Conservation (phyloP, 2,888 invertebrate species). For the Corbicula japonica region DNA sequence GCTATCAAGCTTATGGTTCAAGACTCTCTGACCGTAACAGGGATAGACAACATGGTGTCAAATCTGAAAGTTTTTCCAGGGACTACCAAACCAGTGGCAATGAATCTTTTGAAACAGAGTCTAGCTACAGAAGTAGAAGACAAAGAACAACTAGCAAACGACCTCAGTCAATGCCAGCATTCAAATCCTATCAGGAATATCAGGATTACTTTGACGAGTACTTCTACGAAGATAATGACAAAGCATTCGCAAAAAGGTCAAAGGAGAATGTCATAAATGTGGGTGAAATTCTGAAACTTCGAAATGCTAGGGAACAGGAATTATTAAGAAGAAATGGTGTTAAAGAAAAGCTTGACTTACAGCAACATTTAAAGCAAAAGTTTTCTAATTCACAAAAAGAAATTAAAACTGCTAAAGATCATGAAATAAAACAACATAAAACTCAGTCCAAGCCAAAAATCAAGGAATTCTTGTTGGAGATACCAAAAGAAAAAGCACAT, state of each 20-base stretch:
- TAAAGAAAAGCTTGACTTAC: neutral
- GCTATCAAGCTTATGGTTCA: too few relatives aligned
- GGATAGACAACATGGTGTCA: too few relatives aligned
- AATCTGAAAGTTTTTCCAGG: too few relatives aligned
- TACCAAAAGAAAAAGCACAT: neutral
- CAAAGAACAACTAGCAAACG: too few relatives aligned
- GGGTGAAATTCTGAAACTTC: conserved; percentile 48
- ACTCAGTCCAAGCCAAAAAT: neutral
- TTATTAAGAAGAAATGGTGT: neutral
- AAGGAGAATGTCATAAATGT: conserved; percentile 50
- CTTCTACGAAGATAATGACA: conserved; percentile 51
- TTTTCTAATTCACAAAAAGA: too few relatives aligned
- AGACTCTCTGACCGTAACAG: too few relatives aligned
- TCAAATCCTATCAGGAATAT: conserved; percentile 32
- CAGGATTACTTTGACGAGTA: conserved; percentile 55
- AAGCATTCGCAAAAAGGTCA: conserved; percentile 7
- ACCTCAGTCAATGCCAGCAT: conserved; percentile 27
- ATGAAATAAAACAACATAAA: neutral
- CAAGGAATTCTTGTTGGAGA: conserved; percentile 16
- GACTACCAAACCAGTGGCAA: too few relatives aligned
- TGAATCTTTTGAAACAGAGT: conserved; percentile 10
- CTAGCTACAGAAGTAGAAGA: conserved; percentile 13
- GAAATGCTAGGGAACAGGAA: conserved; percentile 8
- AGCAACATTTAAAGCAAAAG: too few relatives aligned
- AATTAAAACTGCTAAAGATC: neutral